phyloP scores from a whole-genome alignment of 2,888 invertebrate genomes.

The Pemphredon lugubris region DNA sequence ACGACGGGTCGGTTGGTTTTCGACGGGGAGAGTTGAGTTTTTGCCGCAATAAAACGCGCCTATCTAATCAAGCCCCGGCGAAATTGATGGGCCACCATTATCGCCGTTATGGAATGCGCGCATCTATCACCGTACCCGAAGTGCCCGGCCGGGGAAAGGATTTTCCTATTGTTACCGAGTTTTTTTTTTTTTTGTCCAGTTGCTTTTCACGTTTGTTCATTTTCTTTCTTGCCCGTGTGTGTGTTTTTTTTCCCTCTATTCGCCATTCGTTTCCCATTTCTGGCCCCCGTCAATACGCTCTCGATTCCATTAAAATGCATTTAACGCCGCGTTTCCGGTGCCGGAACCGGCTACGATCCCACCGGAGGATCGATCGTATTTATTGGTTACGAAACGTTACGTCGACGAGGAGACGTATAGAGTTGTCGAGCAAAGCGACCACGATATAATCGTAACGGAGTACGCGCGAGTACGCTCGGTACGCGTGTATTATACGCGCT shows the following conservation, averaged over 20 bases:
- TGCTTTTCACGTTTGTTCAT: background rate
- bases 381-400: too few species aligned
- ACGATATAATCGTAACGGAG: too few species aligned
- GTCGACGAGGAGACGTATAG: too few species aligned
- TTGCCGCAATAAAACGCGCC: conserved; percentile 69
- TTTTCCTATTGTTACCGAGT: conserved; percentile 54
- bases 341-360: too few species aligned
- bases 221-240: background rate
- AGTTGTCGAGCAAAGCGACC: too few species aligned
- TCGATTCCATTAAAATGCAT: background rate
- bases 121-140: conserved; percentile 60
- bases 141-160: conserved; percentile 44
- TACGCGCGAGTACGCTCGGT: too few species aligned
- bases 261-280: conserved; percentile 2
- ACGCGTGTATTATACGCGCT: too few species aligned
- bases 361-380: too few species aligned
- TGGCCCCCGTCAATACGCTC: conserved; percentile 2
- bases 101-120: conserved; percentile 63
- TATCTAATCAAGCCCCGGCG: conserved; percentile 70
- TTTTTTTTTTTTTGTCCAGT: conserved; percentile 24
- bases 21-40: conserved; percentile 62
- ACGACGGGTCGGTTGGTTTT: conserved; percentile 45
- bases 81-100: conserved; percentile 71
- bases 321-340: background rate
- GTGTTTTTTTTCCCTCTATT: background rate